Percentiles rank a stretch among this genome's conserved stretches.
Conservation (phyloP, 2,113 vertebrate species). For the Nerophis lumbriciformis region DNA sequence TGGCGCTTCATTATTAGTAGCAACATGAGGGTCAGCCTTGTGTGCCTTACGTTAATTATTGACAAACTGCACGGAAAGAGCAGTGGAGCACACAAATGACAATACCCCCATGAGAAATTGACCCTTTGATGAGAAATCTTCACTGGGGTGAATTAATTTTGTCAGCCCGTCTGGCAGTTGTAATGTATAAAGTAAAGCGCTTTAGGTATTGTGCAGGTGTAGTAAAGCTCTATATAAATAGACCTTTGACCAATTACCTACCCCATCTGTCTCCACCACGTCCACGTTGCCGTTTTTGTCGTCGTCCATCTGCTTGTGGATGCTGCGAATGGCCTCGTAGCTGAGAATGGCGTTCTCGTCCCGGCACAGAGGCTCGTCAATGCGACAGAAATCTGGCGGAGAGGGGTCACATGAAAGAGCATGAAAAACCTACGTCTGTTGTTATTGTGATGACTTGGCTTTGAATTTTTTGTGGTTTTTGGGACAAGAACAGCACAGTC, state of each 20-base stretch:
- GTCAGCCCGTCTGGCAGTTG: not conserved
- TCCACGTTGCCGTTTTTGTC: constrained; percentile 96
- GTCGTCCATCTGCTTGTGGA: constrained; percentile 98
- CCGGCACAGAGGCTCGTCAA: constrained; percentile 82
- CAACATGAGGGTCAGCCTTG: constrained; percentile 4
- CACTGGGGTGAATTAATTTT: not conserved
- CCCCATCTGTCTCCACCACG: constrained; percentile 89
- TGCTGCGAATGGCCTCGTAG: constrained; percentile 89
- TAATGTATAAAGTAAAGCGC: too few relatives aligned
- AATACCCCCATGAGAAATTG: constrained; percentile 16
- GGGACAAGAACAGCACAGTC: constrained; percentile 12
- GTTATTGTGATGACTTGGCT: not conserved
- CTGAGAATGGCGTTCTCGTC: constrained; percentile 84
- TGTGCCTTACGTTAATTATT: constrained; percentile 26
- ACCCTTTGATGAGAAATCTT: constrained; percentile 1
- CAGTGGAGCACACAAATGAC: not conserved
- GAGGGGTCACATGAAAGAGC: not conserved
- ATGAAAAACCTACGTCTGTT: too few relatives aligned
- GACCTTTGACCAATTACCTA: constrained; percentile 51
- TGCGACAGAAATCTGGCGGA: constrained; percentile 86
- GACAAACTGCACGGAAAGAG: constrained; percentile 4
- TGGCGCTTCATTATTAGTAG: not conserved
- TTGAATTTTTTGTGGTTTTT: constrained; percentile 11
- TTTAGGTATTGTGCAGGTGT: too few relatives aligned
- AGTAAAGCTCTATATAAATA: too few relatives aligned